A percentile compares a stretch with the other conserved stretches of the same genome.
phyloP scores from a whole-genome alignment of 2,113 vertebrate genomes.

The Myrmophylax atrothorax region DNA sequence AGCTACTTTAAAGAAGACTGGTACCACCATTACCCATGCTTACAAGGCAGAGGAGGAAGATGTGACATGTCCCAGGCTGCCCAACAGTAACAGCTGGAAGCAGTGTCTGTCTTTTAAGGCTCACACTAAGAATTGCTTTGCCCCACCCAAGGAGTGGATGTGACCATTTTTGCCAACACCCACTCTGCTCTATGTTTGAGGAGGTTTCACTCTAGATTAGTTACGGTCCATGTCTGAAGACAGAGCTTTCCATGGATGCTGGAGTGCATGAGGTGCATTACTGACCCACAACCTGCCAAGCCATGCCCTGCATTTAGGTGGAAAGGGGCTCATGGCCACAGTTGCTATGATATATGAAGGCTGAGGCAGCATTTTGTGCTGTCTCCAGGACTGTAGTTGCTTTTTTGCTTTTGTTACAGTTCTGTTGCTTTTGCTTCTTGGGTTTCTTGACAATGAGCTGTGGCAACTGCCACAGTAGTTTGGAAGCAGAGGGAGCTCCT shows the following conservation, averaged over 20 bases:
- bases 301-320: background rate
- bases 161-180: background rate
- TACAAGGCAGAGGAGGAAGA: background rate
- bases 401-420: background rate
- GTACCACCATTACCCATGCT: background rate
- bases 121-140: background rate
- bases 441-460: background rate
- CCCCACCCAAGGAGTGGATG: background rate
- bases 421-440: background rate
- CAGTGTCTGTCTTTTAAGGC: background rate
- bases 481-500: background rate
- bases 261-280: background rate
- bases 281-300: background rate
- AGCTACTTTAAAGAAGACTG: background rate
- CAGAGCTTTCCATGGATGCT: background rate
- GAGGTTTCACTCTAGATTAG: background rate
- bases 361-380: background rate
- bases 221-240: background rate
- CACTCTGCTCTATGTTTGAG: background rate
- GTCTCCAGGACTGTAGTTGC: background rate
- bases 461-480: background rate
- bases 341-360: background rate
- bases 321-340: background rate
- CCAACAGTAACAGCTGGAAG: background rate
- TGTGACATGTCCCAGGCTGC: background rate